Base-by-base conservation (phyloP, 2,113 vertebrate species). In the Cacatua alba region DNA sequence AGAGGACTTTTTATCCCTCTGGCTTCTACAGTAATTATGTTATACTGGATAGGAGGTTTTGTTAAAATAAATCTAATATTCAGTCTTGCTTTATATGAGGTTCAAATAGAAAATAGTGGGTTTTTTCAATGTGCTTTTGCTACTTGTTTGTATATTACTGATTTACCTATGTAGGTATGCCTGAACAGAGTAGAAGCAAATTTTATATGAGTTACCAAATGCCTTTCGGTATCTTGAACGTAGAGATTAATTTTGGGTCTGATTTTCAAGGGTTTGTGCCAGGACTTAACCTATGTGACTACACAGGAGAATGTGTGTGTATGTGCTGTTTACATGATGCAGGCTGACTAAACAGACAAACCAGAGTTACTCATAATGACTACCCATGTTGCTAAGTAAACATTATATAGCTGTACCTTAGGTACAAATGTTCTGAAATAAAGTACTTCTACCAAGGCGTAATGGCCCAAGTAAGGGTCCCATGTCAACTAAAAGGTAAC, bases 21-120 rank as follows among this genome's bases (percentile, higher is more conserved):
- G 57, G 35, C 23, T 94, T 90, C 62, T 93, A 59, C 33, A 43
- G 17, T 92, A 95, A 92, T 93, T 92, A 51, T 52, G 68, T 72
- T 72, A 21, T 41, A 76, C 17, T 39, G 35, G 13, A 39, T 57
- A 76, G 37, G 1, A 21, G 17, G 4, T 21, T 6, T 29, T 57
- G 62, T 77, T 74, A 41, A 72, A 91, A 88, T 64, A 88, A 71
- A 72, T 88, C 53, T 60, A 41, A 37, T 86, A 83, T 67, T 89
- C 57, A 78, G 51, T 59, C 49, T 63, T 84, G 18, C 46, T 79
- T 88, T 95, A 10, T 65, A 31, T 88, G 46, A 49, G 18, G 44
- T 88, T 93, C 29, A 90, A 85, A 78, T 39, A 37, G 5, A 12
- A 91, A 88, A 79, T 25, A 48, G 8, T 59, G 21, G 10, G 0